Percentiles rank a stretch among this genome's conserved stretches.
Conservation (phyloP, 2,113 vertebrate genomes). For the Parotia lawesii region DNA sequence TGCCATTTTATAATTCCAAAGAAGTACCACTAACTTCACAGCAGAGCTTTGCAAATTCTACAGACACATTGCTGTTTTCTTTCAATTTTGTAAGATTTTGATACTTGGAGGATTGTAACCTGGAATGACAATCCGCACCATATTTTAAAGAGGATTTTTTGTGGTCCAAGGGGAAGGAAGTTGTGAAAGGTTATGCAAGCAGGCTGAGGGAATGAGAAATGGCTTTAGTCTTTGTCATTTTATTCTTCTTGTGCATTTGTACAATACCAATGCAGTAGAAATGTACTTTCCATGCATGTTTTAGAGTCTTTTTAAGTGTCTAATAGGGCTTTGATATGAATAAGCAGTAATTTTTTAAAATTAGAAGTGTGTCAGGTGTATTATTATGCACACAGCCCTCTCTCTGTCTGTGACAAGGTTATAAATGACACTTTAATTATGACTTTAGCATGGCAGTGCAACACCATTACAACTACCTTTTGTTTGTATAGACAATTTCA, state of each 20-base stretch:
- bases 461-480: neutral
- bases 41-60: neutral
- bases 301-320: neutral
- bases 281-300: neutral
- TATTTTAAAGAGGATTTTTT: neutral
- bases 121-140: neutral
- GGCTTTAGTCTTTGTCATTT: neutral
- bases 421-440: neutral
- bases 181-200: neutral
- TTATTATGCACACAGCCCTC: neutral
- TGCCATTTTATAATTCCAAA: neutral
- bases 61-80: neutral
- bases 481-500: neutral
- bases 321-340: neutral
- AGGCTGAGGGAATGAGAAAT: neutral
- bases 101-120: neutral
- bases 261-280: neutral
- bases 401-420: neutral
- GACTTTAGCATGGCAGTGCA: neutral
- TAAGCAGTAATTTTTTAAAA: neutral
- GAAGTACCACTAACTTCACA: neutral
- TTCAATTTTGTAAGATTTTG: neutral
- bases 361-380: neutral
- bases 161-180: neutral
- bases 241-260: neutral